Conservation (phyloP, 92 coral and sea anemone species). For the Epizoanthus stellaris region DNA sequence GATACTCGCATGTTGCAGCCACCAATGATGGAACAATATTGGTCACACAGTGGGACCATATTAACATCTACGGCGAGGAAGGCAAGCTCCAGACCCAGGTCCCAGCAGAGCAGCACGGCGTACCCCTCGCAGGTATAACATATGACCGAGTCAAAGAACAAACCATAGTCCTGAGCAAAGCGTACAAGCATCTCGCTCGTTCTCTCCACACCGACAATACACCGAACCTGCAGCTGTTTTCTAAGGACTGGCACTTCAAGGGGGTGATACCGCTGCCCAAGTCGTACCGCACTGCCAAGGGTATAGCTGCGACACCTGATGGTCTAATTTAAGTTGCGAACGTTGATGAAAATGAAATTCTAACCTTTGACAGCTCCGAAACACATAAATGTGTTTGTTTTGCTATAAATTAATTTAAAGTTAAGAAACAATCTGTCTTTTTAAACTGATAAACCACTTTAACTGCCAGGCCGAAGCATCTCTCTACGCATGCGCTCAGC, state of each 20-base stretch:
- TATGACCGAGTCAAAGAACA: conserved; percentile 28
- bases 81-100: conserved; percentile 45
- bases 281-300: conserved; percentile 45
- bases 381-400: too few relatives aligned
- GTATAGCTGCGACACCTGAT: conserved; percentile 40
- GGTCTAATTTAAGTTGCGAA: conserved; percentile 45
- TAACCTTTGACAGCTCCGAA: too few relatives aligned
- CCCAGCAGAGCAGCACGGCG: conserved; percentile 26
- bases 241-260: conserved; percentile 46
- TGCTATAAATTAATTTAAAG: too few relatives aligned
- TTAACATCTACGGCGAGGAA: conserved; percentile 44
- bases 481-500: too few relatives aligned
- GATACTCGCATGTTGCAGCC: conserved; percentile 51
- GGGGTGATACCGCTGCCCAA: conserved; percentile 51
- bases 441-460: too few relatives aligned
- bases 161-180: conserved; percentile 44
- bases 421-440: too few relatives aligned
- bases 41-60: conserved; percentile 58
- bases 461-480: too few relatives aligned
- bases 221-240: conserved; percentile 48
- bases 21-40: conserved; percentile 43
- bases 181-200: conserved; percentile 50
- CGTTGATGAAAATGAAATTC: conserved; percentile 52
- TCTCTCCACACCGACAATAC: background rate
- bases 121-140: conserved; percentile 46